phyloP scores from a whole-genome alignment of 2,888 invertebrate species.

The Dasypolia templi region DNA sequence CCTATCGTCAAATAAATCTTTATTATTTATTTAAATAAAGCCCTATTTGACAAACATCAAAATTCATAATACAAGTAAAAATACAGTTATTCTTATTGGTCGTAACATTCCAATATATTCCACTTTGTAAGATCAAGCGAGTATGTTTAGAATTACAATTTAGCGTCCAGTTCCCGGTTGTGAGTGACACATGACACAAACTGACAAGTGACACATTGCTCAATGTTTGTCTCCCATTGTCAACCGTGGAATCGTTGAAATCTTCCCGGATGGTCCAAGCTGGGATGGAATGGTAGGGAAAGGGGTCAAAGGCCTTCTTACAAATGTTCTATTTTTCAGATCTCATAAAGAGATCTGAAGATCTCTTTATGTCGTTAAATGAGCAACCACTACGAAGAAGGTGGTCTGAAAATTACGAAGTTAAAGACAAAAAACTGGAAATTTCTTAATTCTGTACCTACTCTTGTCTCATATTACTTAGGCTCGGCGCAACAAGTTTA shows the following conservation, averaged over 20 bases:
- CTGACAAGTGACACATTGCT: conserved; percentile 64
- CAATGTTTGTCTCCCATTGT: conserved; percentile 65
- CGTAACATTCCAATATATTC: conserved; percentile 53
- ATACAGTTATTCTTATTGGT: conserved; percentile 48
- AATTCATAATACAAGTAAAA: not conserved
- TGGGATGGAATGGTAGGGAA: not conserved
- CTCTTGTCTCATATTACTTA: too few relatives aligned
- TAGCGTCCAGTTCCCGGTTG: conserved; percentile 53
- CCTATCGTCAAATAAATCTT: not conserved
- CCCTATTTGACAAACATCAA: not conserved
- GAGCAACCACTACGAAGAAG: not conserved
- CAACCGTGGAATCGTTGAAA: conserved; percentile 55
- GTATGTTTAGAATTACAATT: conserved; percentile 66
- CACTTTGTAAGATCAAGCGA: conserved; percentile 50
- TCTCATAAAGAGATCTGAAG: too few relatives aligned
- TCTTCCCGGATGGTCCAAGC: conserved; percentile 51
- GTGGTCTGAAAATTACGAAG: not conserved
- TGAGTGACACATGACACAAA: conserved; percentile 53
- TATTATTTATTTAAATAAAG: not conserved
- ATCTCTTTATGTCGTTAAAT: not conserved
- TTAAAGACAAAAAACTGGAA: too few relatives aligned
- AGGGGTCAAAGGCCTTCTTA: not conserved
- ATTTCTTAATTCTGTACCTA: too few relatives aligned
- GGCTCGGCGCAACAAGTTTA: too few relatives aligned
- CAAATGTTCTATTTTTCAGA: not conserved